These are phyloP conservation scores for Aleiodes testaceus DNA, from an alignment of 2,888 invertebrate species.

Conservation along the genomic window DNA sequence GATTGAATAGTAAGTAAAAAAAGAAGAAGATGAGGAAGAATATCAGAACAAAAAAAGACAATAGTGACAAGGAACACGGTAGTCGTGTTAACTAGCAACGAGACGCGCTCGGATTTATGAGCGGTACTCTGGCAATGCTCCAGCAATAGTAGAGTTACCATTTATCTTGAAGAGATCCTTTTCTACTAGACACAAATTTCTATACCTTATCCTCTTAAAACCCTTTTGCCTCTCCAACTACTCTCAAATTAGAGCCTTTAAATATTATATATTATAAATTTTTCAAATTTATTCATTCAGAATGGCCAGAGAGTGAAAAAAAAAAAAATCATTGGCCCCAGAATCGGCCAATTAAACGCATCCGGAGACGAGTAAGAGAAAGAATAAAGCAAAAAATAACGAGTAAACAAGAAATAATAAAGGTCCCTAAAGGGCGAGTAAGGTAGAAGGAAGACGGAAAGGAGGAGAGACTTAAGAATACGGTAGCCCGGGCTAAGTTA, in stretches of 20 bases:
- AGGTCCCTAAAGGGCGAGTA: constrained; percentile 46
- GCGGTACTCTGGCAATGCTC: constrained; percentile 62
- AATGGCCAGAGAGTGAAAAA: constrained; percentile 4
- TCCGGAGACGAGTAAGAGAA: constrained; percentile 47
- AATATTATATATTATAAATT: background rate
- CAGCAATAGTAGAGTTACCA: constrained; percentile 59
- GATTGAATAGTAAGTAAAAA: constrained; percentile 14
- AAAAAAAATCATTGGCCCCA: constrained; percentile 59
- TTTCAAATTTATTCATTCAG: background rate
- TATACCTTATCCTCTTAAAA: constrained; percentile 34
- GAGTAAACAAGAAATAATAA: constrained; percentile 59
- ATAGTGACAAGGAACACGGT: constrained; percentile 24
- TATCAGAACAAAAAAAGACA: background rate
- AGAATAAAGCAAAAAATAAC: constrained; percentile 49
- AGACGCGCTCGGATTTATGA: constrained; percentile 67
- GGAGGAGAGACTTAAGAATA: constrained; percentile 62
- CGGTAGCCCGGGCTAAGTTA: constrained; percentile 68
- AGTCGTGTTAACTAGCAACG: constrained; percentile 36
- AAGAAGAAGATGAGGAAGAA: constrained; percentile 20
- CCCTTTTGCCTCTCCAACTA: constrained; percentile 4
- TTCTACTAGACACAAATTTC: constrained; percentile 57
- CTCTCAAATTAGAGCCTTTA: constrained; percentile 55
- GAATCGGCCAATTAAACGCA: constrained; percentile 66
- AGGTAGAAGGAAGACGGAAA: constrained; percentile 37
- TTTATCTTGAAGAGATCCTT: constrained; percentile 60